Evolutionary conservation across 2,113 vertebrate genomes (phyloP).

Genomic region (Myrmecobius fasciatus): DNA sequence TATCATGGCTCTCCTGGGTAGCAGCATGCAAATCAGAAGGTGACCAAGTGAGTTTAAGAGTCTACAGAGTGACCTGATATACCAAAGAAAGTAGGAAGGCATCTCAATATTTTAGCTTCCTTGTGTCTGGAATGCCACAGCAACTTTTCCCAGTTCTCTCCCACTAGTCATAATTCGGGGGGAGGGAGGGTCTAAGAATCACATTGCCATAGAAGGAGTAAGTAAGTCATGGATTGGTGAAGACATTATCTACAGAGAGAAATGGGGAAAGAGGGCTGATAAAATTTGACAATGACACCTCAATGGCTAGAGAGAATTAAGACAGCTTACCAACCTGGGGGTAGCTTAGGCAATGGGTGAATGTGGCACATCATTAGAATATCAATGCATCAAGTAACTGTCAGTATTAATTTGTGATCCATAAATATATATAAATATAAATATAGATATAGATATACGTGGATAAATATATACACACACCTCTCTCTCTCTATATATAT

Average conservation of each 20-base stretch:
- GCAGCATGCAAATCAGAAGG: conserved; percentile 41
- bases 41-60: conserved; percentile 59
- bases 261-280: neutral
- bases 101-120: neutral
- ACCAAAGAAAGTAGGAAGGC: conserved; percentile 22
- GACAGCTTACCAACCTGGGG: neutral
- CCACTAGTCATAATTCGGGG: neutral
- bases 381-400: neutral
- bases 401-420: neutral
- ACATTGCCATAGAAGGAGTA: neutral
- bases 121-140: conserved; percentile 36
- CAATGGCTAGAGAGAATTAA: neutral
- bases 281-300: neutral
- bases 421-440: too few species aligned
- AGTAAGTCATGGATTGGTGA: neutral
- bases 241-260: neutral
- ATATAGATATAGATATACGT: too few species aligned
- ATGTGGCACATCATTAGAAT: neutral
- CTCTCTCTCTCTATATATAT: too few species aligned
- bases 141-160: neutral
- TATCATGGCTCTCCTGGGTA: conserved; percentile 65
- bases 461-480: too few species aligned
- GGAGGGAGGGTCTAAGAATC: neutral
- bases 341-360: neutral
- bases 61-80: conserved; percentile 32